Evolutionary conservation across 1,140 invertebrate species (phyloP), one percentile per base, ranked within the genome.

Genomic region (Papilio glaucus): DNA sequence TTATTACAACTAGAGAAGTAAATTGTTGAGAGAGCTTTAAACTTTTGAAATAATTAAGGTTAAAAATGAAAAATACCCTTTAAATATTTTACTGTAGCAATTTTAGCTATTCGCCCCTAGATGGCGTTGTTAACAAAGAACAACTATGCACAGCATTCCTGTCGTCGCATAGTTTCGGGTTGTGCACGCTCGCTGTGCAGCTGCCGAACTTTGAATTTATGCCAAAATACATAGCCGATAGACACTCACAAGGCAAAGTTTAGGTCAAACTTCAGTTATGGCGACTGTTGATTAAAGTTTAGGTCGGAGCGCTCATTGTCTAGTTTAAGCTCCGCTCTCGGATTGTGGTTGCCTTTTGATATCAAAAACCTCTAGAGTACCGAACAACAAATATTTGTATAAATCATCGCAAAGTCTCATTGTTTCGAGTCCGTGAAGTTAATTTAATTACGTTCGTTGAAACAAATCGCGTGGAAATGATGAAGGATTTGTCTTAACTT

Each of bases 241-340:
- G 79, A 83, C 69, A 74, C 72, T 79, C 72, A 57, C 74, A 80
- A 77, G 77, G 70, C 38, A 78, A 86, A 87, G 76, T 85, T 87
- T 67, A 75, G 71, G 73, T 72, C 69, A 78, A 83, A 83, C 77
- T 83, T 83, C 49, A 72, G 79, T 76, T 77, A 84, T 85, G 84
- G 79, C 21, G 65, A 78, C 78, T 78, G 80, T 78, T 81, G 86
- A 88, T 88, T 88, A 88, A 84, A 87, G 73, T 81, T 82, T 78
- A 70, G 45, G 21, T 13, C 24, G 13, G 65, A 68, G 42, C 42
- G 71, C 45, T 73, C 74, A 85, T 84, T 86, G 85, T 80, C 71
- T 76, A 67, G 39, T 33, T 49, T 42, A 69, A 72, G 74, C 71
- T 60, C 29, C 38, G 62, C 72, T 67, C 42, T 45, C 60, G 72